These are phyloP conservation scores for Aphelocoma californica DNA, from an alignment of 2,797 vertebrate species.

Conservation along the genomic window DNA sequence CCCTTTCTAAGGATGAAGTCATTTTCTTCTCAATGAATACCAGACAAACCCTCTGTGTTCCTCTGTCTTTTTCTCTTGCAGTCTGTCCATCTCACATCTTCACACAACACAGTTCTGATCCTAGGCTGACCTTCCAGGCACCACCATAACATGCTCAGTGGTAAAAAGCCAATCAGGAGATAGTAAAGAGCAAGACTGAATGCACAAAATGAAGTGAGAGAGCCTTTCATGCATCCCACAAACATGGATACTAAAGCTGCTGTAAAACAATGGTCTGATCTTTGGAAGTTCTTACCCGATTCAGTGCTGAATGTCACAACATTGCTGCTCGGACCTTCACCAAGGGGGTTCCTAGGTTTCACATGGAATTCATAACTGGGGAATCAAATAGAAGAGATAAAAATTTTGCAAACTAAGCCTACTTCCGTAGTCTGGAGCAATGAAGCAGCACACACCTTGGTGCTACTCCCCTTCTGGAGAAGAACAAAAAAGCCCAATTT, in stretches of 20 bases:
- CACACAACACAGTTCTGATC: background rate
- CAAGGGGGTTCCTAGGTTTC: constrained; percentile 89
- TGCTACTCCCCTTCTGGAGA: background rate
- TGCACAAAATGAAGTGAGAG: background rate
- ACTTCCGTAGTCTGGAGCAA: background rate
- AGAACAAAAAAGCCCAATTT: background rate
- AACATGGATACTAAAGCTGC: background rate
- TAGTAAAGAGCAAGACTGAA: background rate
- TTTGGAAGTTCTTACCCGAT: constrained; percentile 82
- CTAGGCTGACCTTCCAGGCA: background rate
- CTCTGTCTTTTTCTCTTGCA: background rate
- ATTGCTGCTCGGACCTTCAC: constrained; percentile 87
- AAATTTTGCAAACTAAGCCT: background rate
- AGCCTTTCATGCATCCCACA: background rate
- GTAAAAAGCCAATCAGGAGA: background rate
- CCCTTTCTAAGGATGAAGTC: background rate
- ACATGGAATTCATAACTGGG: constrained; percentile 93
- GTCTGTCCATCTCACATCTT: background rate
- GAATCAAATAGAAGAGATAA: constrained; percentile 21
- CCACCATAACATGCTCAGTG: fast-evolving
- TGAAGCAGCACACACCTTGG: background rate
- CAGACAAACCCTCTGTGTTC: background rate
- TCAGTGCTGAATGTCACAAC: constrained; percentile 92
- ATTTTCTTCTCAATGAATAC: background rate
- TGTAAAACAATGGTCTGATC: background rate